Evolutionary conservation across 2,797 vertebrate species (phyloP).

Genomic region (Poeciliopsis infans): DNA sequence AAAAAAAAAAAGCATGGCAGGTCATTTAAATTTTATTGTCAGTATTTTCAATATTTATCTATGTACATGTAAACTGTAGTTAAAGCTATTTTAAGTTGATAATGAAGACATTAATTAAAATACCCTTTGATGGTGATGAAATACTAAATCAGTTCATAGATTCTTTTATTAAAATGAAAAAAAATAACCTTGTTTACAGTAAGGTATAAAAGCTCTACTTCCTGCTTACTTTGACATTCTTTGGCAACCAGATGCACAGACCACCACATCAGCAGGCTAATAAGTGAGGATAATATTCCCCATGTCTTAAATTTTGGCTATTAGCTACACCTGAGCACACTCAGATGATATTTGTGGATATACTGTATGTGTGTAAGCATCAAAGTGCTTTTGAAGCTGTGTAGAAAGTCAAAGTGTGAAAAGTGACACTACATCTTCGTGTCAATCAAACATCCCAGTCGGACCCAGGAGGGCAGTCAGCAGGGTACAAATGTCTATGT

Average conservation of each 20-base stretch:
- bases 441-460: conserved; percentile 4
- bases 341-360: neutral
- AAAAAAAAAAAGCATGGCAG: neutral
- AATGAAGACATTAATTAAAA: neutral
- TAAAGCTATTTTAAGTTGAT: neutral
- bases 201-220: neutral
- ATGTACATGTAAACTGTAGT: neutral
- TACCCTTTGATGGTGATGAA: too few species aligned
- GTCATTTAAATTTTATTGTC: neutral
- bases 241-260: neutral
- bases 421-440: neutral
- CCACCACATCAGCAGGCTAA: neutral
- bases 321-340: neutral
- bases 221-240: neutral
- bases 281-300: neutral
- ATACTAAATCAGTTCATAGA: neutral
- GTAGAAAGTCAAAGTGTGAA: neutral
- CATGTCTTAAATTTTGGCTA: neutral
- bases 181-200: neutral
- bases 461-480: neutral
- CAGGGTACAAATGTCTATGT: neutral
- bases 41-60: neutral
- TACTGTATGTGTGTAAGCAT: neutral
- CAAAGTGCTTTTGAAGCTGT: neutral
- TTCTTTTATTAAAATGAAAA: neutral